Evolutionary conservation across 2,797 vertebrate genomes (phyloP), one percentile per base, ranked within the genome.

Genomic region (Siniperca scherzeri): DNA sequence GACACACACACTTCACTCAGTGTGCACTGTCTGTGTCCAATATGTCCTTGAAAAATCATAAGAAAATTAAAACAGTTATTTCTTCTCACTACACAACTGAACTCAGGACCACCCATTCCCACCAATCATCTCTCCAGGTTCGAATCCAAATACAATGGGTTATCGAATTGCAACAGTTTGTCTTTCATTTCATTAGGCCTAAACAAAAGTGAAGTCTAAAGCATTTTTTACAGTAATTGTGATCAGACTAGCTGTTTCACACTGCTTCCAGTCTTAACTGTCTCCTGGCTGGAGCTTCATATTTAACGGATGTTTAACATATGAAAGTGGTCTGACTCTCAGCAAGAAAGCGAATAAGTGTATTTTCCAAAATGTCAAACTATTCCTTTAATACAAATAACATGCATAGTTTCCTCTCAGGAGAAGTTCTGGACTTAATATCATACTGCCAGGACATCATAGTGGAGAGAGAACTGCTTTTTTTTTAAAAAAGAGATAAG

Each of bases 41-140:
- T 75, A 16, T 61, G 48, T 42, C 73, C n/a, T 17, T 69, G 59
- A 69, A 55, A 66, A 74, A 74, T 77, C 30, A 10, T 4, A 14
- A 22, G 25, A 33, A 30, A 72, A 55, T 52, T 3, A 8, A 21
- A 67, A 62, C 50, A 25, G 19, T 25, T 22, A 52, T 55, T 73
- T 70, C 65, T 46, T 68, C 36, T 11, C 3, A 55, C 19, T 25
- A 27, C 19, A 48, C 30, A 30, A 21, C 48, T 71, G 36, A 72
- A 38, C 42, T 56, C 48, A 33, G 12, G 30, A 38, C 56, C n/a
- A 44, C 7, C 13, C 0, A 0, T 53, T 72, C 27, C n/a, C 55
- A 44, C 27, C 22, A 38, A n/a, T 55, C 7, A 3, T 21, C 19
- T 76, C 12, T 27, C 48, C 27, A 40, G 22, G 12, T 59, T 71